These are phyloP conservation scores for Meiosimyza decipiens DNA, from an alignment of 2,888 invertebrate genomes.

Conservation along the genomic window DNA sequence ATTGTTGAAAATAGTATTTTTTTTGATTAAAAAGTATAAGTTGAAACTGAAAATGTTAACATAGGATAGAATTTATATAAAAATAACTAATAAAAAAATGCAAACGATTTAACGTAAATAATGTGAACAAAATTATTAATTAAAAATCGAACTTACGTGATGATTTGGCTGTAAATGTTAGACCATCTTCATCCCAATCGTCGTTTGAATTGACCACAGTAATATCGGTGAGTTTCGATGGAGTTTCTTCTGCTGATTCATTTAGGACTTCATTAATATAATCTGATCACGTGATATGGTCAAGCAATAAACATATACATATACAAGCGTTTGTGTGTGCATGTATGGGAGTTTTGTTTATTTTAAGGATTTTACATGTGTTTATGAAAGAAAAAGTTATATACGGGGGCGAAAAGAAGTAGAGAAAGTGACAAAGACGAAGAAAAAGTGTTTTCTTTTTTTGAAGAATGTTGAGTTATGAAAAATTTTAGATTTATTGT, in stretches of 20 bases:
- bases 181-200: conserved; percentile 88
- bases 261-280: conserved; percentile 87
- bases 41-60: conserved; percentile 23
- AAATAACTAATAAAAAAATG: conserved; percentile 21
- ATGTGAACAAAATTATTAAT: conserved; percentile 38
- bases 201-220: conserved; percentile 70
- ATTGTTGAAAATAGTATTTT: no score
- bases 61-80: conserved; percentile 21
- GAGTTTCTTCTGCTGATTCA: conserved; percentile 70
- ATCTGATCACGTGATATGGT: conserved; percentile 68
- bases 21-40: neutral
- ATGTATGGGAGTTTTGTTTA: neutral
- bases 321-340: neutral
- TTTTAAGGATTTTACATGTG: neutral
- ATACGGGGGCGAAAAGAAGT: conserved; percentile 14
- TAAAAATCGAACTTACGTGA: conserved; percentile 76
- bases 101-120: conserved; percentile 16
- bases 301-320: neutral
- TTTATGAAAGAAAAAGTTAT: conserved; percentile 3
- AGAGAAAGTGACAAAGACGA: conserved; percentile 26
- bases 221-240: conserved; percentile 63
- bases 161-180: conserved; percentile 90
- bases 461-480: conserved; percentile 28
- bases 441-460: conserved; percentile 29
- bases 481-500: conserved; percentile 23